A percentile compares a stretch with the other conserved stretches of the same genome.
Conservation (phyloP, 2,888 invertebrate species). For the Meteorus colon region DNA sequence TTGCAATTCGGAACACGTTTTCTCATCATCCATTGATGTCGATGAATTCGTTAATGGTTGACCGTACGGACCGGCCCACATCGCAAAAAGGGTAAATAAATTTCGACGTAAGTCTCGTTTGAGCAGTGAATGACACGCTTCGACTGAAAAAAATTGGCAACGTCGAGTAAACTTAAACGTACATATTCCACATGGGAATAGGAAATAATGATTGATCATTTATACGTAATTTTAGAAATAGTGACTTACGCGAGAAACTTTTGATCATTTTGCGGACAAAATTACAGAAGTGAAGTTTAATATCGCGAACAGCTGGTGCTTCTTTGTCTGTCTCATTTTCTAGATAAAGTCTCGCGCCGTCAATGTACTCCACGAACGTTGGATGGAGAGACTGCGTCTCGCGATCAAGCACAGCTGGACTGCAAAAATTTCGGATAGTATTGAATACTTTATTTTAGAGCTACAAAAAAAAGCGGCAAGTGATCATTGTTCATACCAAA, state of each 20-base stretch:
- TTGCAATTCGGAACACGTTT: conserved; percentile 73
- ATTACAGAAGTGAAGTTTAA: conserved; percentile 94
- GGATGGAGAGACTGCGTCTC: conserved; percentile 89
- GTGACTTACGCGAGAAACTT: conserved; percentile 88
- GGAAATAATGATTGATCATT: neutral
- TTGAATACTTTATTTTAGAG: neutral
- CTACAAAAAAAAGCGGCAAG: neutral
- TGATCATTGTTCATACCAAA: conserved; percentile 65
- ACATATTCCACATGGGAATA: neutral
- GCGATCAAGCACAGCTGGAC: conserved; percentile 87
- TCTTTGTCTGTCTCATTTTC: conserved; percentile 97
- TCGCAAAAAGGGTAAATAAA: conserved; percentile 92
- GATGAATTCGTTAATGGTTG: conserved; percentile 76
- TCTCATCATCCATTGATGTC: conserved; percentile 65
- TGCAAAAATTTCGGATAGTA: conserved; percentile 65
- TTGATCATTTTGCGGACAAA: conserved; percentile 95
- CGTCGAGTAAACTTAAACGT: neutral
- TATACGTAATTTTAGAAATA: neutral
- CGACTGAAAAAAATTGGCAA: conserved; percentile 79
- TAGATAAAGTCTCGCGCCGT: conserved; percentile 92
- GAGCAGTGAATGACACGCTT: conserved; percentile 87
- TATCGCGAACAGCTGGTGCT: conserved; percentile 88
- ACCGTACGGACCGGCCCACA: conserved; percentile 94
- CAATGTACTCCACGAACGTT: conserved; percentile 94
- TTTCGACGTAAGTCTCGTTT: conserved; percentile 90